phyloP scores from a whole-genome alignment of 1,140 invertebrate species.

The Lepidostoma basale region DNA sequence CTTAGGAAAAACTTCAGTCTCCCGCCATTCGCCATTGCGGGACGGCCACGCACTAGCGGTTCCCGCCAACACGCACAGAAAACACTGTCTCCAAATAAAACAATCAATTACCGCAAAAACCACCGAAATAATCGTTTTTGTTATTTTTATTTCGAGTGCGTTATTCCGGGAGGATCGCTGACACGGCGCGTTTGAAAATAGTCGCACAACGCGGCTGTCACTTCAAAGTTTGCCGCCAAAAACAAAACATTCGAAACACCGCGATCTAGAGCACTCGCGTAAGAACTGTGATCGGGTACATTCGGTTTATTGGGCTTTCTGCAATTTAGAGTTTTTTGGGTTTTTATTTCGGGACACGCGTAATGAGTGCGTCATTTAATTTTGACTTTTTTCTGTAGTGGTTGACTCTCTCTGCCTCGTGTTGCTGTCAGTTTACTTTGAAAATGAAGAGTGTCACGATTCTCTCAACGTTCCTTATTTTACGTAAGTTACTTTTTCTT shows the following conservation, averaged over 20 bases:
- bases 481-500: conserved; percentile 18
- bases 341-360: conserved; percentile 5
- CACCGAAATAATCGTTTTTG: background rate
- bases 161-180: background rate
- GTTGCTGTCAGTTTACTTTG: conserved; percentile 15
- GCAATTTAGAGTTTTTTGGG: background rate
- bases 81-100: conserved; percentile 4
- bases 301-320: background rate
- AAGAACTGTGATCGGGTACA: background rate
- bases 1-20: background rate
- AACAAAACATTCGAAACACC: background rate
- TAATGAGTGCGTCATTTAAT: conserved; percentile 12
- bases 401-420: background rate
- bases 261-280: background rate
- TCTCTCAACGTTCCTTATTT: conserved; percentile 9
- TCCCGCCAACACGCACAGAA: background rate
- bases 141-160: conserved; percentile 1
- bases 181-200: conserved; percentile 5
- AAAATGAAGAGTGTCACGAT: conserved; percentile 23
- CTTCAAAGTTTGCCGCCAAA: background rate
- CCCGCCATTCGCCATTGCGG: background rate
- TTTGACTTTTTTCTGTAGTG: conserved; percentile 4
- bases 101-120: conserved; percentile 8
- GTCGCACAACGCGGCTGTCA: background rate
- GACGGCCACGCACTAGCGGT: background rate